Evolutionary conservation across 2,113 vertebrate genomes (phyloP), one percentile per base, ranked within the genome.

Genomic region (Vulpes vulpes): DNA sequence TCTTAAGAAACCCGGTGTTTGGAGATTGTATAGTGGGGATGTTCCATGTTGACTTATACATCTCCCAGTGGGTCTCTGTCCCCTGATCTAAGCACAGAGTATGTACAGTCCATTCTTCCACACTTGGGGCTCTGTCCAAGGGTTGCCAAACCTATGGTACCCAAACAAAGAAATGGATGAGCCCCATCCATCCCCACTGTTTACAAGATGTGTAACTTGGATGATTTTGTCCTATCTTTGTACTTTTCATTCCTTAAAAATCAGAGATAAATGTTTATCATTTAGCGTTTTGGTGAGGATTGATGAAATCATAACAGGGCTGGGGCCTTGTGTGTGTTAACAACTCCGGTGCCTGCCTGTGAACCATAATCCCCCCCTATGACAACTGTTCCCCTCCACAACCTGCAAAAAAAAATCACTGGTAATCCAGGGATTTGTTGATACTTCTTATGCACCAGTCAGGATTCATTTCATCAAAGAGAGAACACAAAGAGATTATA

Each of bases 11-110:
- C 19, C 17, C 2, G 32, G 17, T 5, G 11, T 3, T 17, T 7
- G 17, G 55, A 17, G 20, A 17, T 1, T 15, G 25, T 23, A 9
- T 9, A 3, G 79, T 3, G 32, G 6, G 4, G 23, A 38, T 1
- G 1, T 22, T 65, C 10, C 4, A 0, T 0, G 35, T 11, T n/a
- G 74, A 43, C 74, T 51, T n/a, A 2, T 0, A 2, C 3, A 1
- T 35, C 62, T 69, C 74, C 32, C 10, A 16, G 35, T 20, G 35
- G 2, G 8, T 10, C 38, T 81, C 43, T 10, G 85, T 3, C 9
- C n/a, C 57, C 27, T 14, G 19, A 5, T 27, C 64, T 20, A 60
- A 17, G 38, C 22, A 11, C 4, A 1, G 0, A 4, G 32, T 8
- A 38, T 2, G 23, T 7, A 12, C 5, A 4, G 8, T 14, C 35